Evolutionary conservation across 2,113 vertebrate genomes (phyloP).

Genomic region (Nyctibius bracteatus): DNA sequence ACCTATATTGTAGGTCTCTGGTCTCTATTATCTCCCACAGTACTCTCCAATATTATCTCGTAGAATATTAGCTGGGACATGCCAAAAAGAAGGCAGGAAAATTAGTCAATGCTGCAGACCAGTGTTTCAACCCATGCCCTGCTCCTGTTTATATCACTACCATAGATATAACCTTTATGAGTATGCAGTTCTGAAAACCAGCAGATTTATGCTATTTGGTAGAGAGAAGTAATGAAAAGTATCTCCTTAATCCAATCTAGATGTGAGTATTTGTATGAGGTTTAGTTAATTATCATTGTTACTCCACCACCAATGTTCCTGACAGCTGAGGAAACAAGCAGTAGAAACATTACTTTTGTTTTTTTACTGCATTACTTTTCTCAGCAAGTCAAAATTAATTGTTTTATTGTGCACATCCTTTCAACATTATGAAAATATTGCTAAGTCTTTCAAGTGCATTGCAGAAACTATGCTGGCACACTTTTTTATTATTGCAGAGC

Average conservation of each 20-base stretch:
- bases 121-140: neutral
- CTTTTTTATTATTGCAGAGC: neutral
- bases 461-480: neutral
- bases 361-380: neutral
- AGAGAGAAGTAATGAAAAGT: neutral
- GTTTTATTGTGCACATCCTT: neutral
- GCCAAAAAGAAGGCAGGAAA: neutral
- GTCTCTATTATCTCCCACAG: neutral
- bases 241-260: neutral
- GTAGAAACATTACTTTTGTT: neutral
- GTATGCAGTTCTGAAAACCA: neutral
- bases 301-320: neutral
- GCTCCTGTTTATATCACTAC: neutral
- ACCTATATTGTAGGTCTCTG: neutral
- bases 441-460: neutral
- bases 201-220: neutral
- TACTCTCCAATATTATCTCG: neutral
- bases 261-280: neutral
- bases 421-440: neutral
- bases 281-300: neutral
- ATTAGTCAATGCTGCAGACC: neutral
- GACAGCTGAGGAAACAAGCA: neutral
- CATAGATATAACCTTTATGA: neutral
- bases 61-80: neutral
- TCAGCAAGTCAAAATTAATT: neutral